These are phyloP conservation scores for Molossus molossus DNA, from an alignment of 2,797 vertebrate genomes.

Conservation along the genomic window DNA sequence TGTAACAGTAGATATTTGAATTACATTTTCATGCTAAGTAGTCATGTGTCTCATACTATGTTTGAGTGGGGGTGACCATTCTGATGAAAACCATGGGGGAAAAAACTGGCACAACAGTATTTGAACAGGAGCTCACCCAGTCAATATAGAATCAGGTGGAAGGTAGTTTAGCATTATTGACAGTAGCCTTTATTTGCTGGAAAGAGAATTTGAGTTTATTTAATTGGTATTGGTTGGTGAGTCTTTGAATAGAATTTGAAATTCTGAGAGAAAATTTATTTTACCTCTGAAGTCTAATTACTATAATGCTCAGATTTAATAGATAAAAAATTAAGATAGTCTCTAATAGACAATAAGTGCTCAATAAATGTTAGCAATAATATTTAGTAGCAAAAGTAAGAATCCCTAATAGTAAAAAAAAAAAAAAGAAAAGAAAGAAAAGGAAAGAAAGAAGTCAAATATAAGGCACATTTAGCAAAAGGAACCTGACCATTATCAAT, in stretches of 20 bases:
- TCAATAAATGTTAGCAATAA: background rate
- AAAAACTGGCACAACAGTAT: background rate
- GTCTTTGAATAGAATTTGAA: background rate
- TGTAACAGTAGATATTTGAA: background rate
- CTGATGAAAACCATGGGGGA: accelerated
- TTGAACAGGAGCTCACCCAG: background rate
- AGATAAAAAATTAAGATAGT: background rate
- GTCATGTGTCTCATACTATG: background rate
- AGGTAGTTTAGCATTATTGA: background rate
- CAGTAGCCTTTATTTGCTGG: background rate
- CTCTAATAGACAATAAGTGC: background rate
- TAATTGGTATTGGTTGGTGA: background rate
- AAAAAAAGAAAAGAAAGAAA: background rate
- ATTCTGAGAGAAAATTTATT: background rate
- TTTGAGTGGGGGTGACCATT: background rate
- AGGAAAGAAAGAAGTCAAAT: background rate
- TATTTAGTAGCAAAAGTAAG: background rate
- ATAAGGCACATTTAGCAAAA: background rate
- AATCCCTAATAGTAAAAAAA: background rate
- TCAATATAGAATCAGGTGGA: background rate
- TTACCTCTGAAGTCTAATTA: background rate
- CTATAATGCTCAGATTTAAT: background rate
- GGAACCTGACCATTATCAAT: background rate
- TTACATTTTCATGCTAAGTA: background rate
- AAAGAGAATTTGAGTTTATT: background rate